Base-by-base conservation (phyloP, 2,888 invertebrate species). In the Pheosia tremula region DNA sequence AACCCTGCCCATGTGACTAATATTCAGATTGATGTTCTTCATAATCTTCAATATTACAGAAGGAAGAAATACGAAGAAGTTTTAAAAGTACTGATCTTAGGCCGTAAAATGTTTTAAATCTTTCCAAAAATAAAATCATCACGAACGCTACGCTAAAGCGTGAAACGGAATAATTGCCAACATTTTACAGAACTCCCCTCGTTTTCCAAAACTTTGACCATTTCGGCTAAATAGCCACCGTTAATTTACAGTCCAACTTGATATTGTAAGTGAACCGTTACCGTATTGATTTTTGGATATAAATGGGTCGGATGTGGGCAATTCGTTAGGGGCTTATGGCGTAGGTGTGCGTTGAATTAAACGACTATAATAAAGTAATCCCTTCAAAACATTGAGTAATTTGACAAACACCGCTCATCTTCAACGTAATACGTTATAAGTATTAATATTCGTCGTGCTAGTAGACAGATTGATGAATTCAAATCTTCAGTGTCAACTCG, bases 221-320 rank as follows among this genome's bases (percentile, higher is more conserved):
- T 56, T 56, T 41, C 41, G 9, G n/a, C 41, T 56, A 56, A 56
- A 56, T 56, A 56, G 41, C 41, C 56, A 41, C 41, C 56, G 56
- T 56, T 56, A 56, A 56, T 56, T 56, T 56, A 56, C 56, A 56
- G 56, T 56, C 56, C 39, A 41, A 56, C 13, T 56, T 56, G 56
- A 56, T 56, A 56, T 41, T 56, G 56, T 56, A 56, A 56, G 56
- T 56, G 56, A 56, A 13, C 56, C 41, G 56, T 56, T 56, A 13
- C 13, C 3, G 56, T 41, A 56, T 56, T 56, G 56, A 41, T 56
- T 56, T 56, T 56, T 7, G 56, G 39, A 41, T 38, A n/a, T 10
- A 5, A 8, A 24, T 11, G 37, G 37, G 37, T 53, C 38, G 10
- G 53, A 50, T 50, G 50, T 37, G 37, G 11, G 53, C 53, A 53